Evolutionary conservation across 2,113 vertebrate species (phyloP).

Genomic region (Salvelinus fontinalis): DNA sequence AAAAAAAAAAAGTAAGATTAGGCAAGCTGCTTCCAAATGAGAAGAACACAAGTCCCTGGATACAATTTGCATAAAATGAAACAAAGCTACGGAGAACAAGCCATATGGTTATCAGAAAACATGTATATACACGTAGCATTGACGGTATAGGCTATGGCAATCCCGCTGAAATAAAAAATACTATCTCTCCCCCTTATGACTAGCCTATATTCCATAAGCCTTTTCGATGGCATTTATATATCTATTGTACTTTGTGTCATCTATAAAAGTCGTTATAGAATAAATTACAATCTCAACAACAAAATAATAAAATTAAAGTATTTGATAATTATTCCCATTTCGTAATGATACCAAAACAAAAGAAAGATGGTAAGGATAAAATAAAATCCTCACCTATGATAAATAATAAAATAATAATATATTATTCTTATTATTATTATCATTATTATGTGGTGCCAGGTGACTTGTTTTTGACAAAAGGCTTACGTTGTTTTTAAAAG

Average conservation of each 20-base stretch:
- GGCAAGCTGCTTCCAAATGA: slow-evolving; percentile 82
- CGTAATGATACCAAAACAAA: slow-evolving; percentile 40
- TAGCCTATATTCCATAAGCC: slow-evolving; percentile 68
- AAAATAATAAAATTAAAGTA: slow-evolving; percentile 50
- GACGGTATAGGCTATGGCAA: slow-evolving; percentile 77
- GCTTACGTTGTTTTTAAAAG: slow-evolving; percentile 10
- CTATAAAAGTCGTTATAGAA: slow-evolving; percentile 77
- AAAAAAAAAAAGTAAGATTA: slow-evolving; percentile 68
- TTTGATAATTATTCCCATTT: slow-evolving; percentile 17
- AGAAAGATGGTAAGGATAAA: slow-evolving; percentile 45
- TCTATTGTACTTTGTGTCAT: slow-evolving; percentile 81
- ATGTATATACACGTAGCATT: slow-evolving; percentile 89
- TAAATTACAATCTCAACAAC: slow-evolving; percentile 82
- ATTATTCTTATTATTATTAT: background rate
- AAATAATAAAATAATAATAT: slow-evolving; percentile 22
- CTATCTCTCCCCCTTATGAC: slow-evolving; percentile 43
- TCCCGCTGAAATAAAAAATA: slow-evolving; percentile 63
- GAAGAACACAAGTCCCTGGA: slow-evolving; percentile 90
- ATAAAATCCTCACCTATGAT: slow-evolving; percentile 9
- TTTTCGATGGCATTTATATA: slow-evolving; percentile 77
- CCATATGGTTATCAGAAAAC: slow-evolving; percentile 83
- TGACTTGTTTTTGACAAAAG: background rate
- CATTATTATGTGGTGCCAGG: background rate
- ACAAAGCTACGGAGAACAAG: slow-evolving; percentile 82
- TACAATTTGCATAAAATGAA: slow-evolving; percentile 80